Evolutionary conservation across 2,888 invertebrate species (phyloP).

Genomic region (Norana najaformis): DNA sequence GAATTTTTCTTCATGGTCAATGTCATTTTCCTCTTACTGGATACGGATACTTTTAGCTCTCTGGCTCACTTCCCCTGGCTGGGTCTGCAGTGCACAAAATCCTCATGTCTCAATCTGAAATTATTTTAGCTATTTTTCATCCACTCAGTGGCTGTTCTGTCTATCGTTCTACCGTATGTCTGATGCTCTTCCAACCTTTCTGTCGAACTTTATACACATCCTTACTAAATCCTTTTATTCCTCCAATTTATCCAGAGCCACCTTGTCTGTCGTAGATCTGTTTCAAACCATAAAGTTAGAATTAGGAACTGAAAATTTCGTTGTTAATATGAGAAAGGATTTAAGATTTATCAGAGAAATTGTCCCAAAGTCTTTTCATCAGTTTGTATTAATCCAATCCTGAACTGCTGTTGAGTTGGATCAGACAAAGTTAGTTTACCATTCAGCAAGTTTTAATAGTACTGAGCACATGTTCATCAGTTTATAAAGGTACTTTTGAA

Average conservation of each 20-base stretch:
- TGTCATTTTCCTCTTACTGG: neutral
- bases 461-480: neutral
- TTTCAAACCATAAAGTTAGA: neutral
- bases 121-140: no score
- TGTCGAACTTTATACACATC: neutral
- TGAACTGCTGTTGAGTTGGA: neutral
- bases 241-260: no score
- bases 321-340: neutral
- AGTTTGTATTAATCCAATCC: neutral
- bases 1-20: neutral
- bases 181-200: neutral
- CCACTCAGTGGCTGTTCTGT: neutral
- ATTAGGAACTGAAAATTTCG: neutral
- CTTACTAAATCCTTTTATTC: neutral
- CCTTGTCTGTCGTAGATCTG: no score
- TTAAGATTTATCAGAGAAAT: neutral
- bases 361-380: neutral
- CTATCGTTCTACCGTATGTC: neutral
- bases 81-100: no score
- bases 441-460: neutral
- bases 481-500: neutral
- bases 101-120: no score
- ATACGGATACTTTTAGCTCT: no score
- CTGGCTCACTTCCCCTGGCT: no score
- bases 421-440: neutral